Evolutionary conservation across 2,888 invertebrate species (phyloP), one percentile per base, ranked within the genome.

Genomic region (Timandra comae): DNA sequence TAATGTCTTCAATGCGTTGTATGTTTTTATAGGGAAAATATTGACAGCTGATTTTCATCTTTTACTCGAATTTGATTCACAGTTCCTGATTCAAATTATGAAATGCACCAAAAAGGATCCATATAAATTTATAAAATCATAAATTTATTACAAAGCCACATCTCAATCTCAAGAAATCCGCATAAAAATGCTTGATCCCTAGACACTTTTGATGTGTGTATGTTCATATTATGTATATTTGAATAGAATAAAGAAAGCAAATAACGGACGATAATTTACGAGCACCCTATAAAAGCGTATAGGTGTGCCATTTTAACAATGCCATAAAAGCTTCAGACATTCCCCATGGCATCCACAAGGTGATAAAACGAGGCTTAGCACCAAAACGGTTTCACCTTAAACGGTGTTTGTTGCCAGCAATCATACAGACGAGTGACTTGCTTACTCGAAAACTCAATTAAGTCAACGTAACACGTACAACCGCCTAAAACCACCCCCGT

Each of bases 361-460:
- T 9, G 5, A 19, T 16, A 16, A 8, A 16, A 19, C 16, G 13
- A 7, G 16, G n/a, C n/a, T 19, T 9, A 9, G 19, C 27, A 8
- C 27, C 30, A 30, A 22, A 22, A 27, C 32, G 32, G 22, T 34
- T 32, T 23, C 16, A 27, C 35, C 16, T 20, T 6, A 7, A 38
- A 40, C 30, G 27, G 35, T 38, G 38, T 37, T 33, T 16, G 25
- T 11, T 31, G 35, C 38, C 41, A 49, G 49, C 43, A 51, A 47
- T 49, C 41, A 49, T 45, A 35, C 38, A 41, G 30, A 23, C 34
- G 45, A 41, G 39, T 47, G 52, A 56, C 50, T 56, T 48, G 49
- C 49, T 52, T 52, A 61, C 57, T 53, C 48, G 47, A 57, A 65
- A 62, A 64, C 66, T 66, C 59, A 67, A 70, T 69, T 67, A 67